Evolutionary conservation across 2,888 invertebrate genomes (phyloP), one percentile per base, ranked within the genome.

Genomic region (Chironomus tentans): DNA sequence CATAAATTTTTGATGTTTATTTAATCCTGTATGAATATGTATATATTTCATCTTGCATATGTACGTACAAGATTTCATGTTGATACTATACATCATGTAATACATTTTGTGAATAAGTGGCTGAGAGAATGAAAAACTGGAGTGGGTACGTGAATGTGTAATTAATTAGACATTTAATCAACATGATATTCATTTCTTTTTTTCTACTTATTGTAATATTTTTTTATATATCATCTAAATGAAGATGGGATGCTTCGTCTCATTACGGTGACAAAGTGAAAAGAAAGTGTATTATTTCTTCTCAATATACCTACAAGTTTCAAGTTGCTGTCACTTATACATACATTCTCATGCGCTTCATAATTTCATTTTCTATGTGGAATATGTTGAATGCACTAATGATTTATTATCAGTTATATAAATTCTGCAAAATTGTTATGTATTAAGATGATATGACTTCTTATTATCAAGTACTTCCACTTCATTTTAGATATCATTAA

Each of bases 151-250:
- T 15, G 68, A 38, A 68, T 38, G 21, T 24, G 68, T 68, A 68
- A 68, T 68, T 68, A 68, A 68, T 68, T 68, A 68, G 68, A 68
- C 68, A 68, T 68, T 38, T 68, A 68, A 68, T 68, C 68, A 68
- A 68, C 68, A 68, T 68, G 38, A 68, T 28, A 68, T 68, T 65
- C 24, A 24, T 65, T 21, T 65, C 21, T 38, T 38, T 38, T n/a
- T n/a, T 7, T 38, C 38, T 38, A 38, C 38, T 38, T 38, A 38
- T 38, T 38, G 38, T 38, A 38, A 38, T 38, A 38, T 10, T 65
- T 65, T 65, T 65, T 65, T 4, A n/a, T n/a, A n/a, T 65, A 18
- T 21, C 13, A 12, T 65, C 13, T 22, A 65, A 13, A 65, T 65
- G 22, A 65, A 21, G 18, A 65, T 65, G 65, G 65, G 65, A 65